Evolutionary conservation across 2,888 invertebrate species (phyloP).

Genomic region (Archips xylosteana): DNA sequence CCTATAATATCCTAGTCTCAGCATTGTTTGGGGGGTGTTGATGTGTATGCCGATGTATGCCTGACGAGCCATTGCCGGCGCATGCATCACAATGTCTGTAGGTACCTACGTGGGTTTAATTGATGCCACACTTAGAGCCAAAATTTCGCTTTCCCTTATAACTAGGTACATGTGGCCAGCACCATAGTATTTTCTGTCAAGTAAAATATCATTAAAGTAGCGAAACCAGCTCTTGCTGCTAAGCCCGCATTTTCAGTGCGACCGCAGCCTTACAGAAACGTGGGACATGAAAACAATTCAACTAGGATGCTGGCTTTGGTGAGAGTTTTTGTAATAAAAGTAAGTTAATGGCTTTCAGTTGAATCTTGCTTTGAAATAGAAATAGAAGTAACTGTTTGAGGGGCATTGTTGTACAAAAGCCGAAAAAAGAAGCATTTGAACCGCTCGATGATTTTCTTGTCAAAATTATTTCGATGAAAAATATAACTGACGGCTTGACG

Average conservation of each 20-base stretch:
- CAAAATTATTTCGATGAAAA: background rate
- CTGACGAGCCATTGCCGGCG: too few species aligned
- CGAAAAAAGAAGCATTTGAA: background rate
- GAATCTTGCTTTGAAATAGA: background rate
- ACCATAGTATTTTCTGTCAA: background rate
- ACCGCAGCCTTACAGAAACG: background rate
- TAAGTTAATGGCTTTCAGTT: slow-evolving; percentile 3
- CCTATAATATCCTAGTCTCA: too few species aligned
- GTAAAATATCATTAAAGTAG: background rate
- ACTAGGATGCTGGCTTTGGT: slow-evolving; percentile 7
- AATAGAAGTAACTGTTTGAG: background rate
- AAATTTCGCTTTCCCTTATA: background rate
- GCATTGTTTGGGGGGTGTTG: too few species aligned
- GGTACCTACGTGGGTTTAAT: background rate
- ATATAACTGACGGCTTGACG: background rate
- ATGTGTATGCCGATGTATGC: too few species aligned
- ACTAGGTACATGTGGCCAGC: background rate
- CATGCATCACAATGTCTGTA: background rate
- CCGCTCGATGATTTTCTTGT: background rate
- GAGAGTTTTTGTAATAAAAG: slow-evolving; percentile 3
- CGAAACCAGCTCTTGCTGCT: background rate
- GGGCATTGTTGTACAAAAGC: background rate
- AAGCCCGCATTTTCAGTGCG: background rate
- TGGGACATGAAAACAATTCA: slow-evolving; percentile 2
- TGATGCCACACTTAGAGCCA: background rate